A percentile compares a stretch with the other conserved stretches of the same genome.
Evolutionary conservation across 1,140 invertebrate genomes (phyloP).

Genomic region (Drosophila tsacasi): DNA sequence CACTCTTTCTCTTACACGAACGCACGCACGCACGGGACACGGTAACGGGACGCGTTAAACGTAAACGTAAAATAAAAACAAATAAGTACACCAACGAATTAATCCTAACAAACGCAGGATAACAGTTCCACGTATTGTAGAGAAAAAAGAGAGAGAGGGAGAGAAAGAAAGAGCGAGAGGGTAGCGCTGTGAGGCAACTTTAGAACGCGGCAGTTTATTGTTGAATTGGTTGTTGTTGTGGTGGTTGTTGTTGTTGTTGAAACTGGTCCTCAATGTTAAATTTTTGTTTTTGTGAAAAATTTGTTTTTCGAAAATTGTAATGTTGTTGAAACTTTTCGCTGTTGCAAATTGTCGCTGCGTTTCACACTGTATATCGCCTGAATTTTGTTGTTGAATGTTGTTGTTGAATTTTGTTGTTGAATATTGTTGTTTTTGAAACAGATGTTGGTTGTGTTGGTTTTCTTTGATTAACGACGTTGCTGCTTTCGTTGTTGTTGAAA

Average conservation of each 20-base stretch:
- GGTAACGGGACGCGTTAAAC: conserved; percentile 21
- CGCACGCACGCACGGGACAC: conserved; percentile 33
- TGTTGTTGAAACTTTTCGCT: conserved; percentile 1
- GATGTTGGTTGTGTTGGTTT: conserved; percentile 7
- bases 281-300: background rate
- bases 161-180: conserved; percentile 6
- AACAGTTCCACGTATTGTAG: conserved; percentile 12
- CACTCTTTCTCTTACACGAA: conserved; percentile 31
- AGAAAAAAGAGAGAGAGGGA: conserved; percentile 1
- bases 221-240: background rate
- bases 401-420: background rate
- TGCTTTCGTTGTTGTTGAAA: conserved; percentile 20
- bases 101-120: conserved; percentile 13
- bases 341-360: background rate
- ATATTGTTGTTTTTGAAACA: conserved; percentile 1
- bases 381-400: conserved; percentile 36
- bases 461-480: conserved; percentile 13
- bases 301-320: background rate
- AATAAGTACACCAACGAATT: conserved; percentile 22
- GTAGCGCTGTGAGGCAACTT: conserved; percentile 12
- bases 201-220: conserved; percentile 14
- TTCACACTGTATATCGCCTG: background rate
- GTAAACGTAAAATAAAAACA: conserved; percentile 11
- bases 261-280: background rate
- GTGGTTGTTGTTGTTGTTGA: background rate